Percentiles rank a stretch among this genome's conserved stretches.
These are phyloP conservation scores for Drosophila macrospina DNA, from an alignment of 2,888 invertebrate species.

Conservation along the genomic window DNA sequence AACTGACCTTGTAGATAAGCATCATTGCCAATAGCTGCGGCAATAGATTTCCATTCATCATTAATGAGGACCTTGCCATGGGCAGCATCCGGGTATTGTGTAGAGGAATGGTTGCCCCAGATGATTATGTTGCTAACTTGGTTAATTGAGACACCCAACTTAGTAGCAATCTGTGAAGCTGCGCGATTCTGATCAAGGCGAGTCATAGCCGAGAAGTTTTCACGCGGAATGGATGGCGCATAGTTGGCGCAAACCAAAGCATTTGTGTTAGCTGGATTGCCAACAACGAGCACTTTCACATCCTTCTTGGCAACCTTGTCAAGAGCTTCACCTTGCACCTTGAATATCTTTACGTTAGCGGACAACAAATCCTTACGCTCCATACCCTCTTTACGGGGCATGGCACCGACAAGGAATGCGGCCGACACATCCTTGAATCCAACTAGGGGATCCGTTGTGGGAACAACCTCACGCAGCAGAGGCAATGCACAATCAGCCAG, in stretches of 20 bases:
- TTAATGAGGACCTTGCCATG: conserved; percentile 72
- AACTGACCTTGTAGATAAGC: conserved; percentile 93
- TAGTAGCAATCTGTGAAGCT: conserved; percentile 93
- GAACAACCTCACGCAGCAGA: conserved; percentile 92
- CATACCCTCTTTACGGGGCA: conserved; percentile 99
- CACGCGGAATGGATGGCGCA: conserved; percentile 97
- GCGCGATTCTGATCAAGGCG: conserved; percentile 99
- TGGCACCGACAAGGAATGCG: conserved; percentile 98
- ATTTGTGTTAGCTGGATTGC: conserved; percentile 99
- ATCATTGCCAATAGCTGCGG: conserved; percentile 92
- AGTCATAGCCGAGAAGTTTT: conserved; percentile 99
- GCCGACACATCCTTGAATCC: conserved; percentile 99
- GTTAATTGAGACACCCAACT: conserved; percentile 89
- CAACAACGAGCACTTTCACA: conserved; percentile 98
- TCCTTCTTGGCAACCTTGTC: conserved; percentile 95
- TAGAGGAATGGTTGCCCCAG: conserved; percentile 99
- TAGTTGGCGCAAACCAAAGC: conserved; percentile 97
- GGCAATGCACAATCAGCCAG: conserved; percentile 97
- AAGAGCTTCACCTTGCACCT: conserved; percentile 97
- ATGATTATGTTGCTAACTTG: conserved; percentile 96
- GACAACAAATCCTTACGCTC: conserved; percentile 98
- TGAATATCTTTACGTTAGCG: conserved; percentile 99
- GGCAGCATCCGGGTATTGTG: conserved; percentile 95
- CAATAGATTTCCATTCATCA: conserved; percentile 87
- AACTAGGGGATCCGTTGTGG: conserved; percentile 94